These are phyloP conservation scores for Drosophila falleni DNA, from an alignment of 2,888 invertebrate genomes.

Conservation along the genomic window DNA sequence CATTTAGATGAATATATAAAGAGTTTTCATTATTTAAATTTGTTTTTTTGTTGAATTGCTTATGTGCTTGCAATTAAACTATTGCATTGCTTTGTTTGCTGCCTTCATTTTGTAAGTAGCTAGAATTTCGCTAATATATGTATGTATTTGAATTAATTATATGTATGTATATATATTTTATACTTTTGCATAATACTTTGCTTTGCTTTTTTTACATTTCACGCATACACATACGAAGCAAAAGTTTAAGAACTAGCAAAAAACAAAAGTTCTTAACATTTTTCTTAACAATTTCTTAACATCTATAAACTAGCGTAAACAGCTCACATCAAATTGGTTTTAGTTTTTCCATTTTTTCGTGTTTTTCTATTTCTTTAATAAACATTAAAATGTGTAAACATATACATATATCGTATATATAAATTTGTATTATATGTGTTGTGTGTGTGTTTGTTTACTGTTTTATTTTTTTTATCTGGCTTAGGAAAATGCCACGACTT, in stretches of 20 bases:
- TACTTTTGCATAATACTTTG: constrained; percentile 75
- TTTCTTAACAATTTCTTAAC: constrained; percentile 33
- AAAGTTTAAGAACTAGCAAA: constrained; percentile 66
- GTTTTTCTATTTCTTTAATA: constrained; percentile 9
- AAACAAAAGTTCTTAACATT: constrained; percentile 62
- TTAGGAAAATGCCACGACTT: constrained; percentile 81
- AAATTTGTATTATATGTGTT: constrained; percentile 50
- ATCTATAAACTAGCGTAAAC: constrained; percentile 67
- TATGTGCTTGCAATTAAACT: constrained; percentile 40
- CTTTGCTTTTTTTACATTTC: constrained; percentile 51
- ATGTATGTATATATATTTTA: constrained; percentile 59
- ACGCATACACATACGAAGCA: constrained; percentile 44
- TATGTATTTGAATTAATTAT: constrained; percentile 37
- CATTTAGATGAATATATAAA: constrained; percentile 52
- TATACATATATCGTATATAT: constrained; percentile 47
- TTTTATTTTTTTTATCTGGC: constrained; percentile 31
- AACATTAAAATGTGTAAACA: constrained; percentile 36
- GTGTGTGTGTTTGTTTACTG: constrained; percentile 16
- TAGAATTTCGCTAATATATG: constrained; percentile 60
- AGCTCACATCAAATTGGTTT: constrained; percentile 66
- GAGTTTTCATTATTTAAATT: neutral
- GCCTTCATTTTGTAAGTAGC: constrained; percentile 24
- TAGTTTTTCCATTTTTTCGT: constrained; percentile 11
- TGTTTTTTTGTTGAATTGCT: constrained; percentile 51
- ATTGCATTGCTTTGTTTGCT: constrained; percentile 35